Base-by-base conservation (phyloP, 2,113 vertebrate species). In the Progne subis region DNA sequence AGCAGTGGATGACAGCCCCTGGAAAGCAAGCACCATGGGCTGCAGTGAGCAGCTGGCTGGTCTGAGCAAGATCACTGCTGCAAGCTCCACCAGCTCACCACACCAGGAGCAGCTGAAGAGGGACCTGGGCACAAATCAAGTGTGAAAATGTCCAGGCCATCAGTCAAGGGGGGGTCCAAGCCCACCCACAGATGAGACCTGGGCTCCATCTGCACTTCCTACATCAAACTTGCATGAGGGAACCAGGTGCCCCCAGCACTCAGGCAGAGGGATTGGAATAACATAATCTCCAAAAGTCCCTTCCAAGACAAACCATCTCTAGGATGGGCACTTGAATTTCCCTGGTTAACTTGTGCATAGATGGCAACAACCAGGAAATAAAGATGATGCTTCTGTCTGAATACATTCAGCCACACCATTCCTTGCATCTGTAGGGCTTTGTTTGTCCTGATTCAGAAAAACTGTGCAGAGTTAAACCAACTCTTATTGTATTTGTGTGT, bases 1-100 rank as follows among this genome's bases (percentile, higher is more conserved):
- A 46, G 47, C 18, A 50, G 44, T 6, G 14, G 44, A 17, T 49
- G 86, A 61, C 8, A 70, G 41, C 5, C 5, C 25, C 97, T 98
- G 67, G 34, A 87, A 96, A 96, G 94, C 43, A 67, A 91, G n/a
- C 78, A 70, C 49, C 55, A 24, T 2, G 17, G 60, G 32, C 55
- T 86, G 77, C 75, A 93, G 52, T 6, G 24, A 79, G 78, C 32
- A 70, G 29, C 37, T 14, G 25, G 41, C 50, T 60, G 68, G 4
- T 37, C 53, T 17, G 37, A 37, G 29, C 12, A 59, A 64, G 53
- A 75, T 2, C 49, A 2, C 39, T 60, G 41, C 63, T 80, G 68
- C 47, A 57, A 52, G 52, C 6, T 71, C 77, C 39, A 71, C 8
- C 57, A 46, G 20, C 55, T 52, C 56, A 32, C 2, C 29, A 29